Evolutionary conservation across 1,140 invertebrate genomes (phyloP).

Genomic region (Apis mellifera): DNA sequence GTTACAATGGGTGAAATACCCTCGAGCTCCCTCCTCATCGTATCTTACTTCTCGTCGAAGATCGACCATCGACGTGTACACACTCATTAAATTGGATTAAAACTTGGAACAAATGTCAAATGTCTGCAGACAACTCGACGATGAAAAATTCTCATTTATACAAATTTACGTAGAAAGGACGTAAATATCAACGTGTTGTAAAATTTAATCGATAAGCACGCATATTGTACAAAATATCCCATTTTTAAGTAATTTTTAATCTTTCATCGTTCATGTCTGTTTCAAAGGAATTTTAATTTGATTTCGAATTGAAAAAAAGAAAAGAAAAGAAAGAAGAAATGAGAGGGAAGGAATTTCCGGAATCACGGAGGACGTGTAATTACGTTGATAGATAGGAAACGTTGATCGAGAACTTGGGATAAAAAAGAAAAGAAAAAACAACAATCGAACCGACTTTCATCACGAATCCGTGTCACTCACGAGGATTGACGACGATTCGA

Average conservation of each 20-base stretch:
- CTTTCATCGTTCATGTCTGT: not conserved
- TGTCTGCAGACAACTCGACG: too few relatives aligned
- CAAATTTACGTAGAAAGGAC: too few relatives aligned
- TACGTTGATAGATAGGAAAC: not conserved
- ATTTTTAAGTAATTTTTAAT: too few relatives aligned
- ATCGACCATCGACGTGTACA: too few relatives aligned
- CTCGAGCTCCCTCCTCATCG: not conserved
- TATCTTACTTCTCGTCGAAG: too few relatives aligned
- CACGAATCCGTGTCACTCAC: conserved; percentile 2
- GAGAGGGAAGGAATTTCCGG: not conserved
- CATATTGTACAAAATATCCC: accelerated
- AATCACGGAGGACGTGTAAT: not conserved
- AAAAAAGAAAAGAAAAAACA: not conserved
- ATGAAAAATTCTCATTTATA: too few relatives aligned
- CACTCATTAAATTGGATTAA: not conserved
- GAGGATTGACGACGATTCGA: conserved; percentile 46
- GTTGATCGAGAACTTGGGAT: not conserved
- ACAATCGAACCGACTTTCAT: conserved; percentile 17
- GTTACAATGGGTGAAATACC: not conserved
- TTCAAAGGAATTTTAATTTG: not conserved
- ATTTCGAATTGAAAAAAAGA: not conserved
- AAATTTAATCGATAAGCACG: too few relatives aligned
- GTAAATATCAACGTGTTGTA: too few relatives aligned
- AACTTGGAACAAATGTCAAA: not conserved
- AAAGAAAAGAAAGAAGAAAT: not conserved